Evolutionary conservation across 2,797 vertebrate species (phyloP), one percentile per base, ranked within the genome.

Genomic region (Myotis pilosus): DNA sequence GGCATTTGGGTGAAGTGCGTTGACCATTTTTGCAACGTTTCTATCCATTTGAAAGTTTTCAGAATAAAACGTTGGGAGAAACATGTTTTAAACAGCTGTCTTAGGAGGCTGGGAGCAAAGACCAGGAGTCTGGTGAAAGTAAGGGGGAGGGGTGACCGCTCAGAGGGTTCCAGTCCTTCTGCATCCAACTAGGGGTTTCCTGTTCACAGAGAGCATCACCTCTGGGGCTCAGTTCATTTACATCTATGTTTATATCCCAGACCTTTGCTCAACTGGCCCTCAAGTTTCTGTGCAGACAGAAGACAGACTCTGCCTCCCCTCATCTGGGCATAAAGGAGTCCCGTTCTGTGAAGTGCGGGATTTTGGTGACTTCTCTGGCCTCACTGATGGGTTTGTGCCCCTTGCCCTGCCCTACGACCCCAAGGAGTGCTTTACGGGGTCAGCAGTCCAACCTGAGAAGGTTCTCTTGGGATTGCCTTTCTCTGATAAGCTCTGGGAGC

Each of bases 391-490:
- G 16, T 44, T 19, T 49, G 60, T 17, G 60, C 62, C 30, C n/a
- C 62, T 2, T 9, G 6, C 22, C 25, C 44, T 15, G 17, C 2
- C 47, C 38, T 9, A 3, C 1, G 22, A 47, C 44, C 49, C 85
- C 8, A 20, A 28, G 23, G 17, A 49, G 66, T 7, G 1, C 6
- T 4, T 53, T 51, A 33, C 0, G 20, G 85, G 15, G 25, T 74
- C 55, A 20, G 28, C 4, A 55, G 68, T 44, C 36, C 22, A 16
- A n/a, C n/a, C 49, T 20, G 41, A 44, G n/a, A 19, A 15, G 1
- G 5, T 23, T 0, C 60, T 28, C 3, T 5, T 12, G 0, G 15
- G 55, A 6, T 11, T 2, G 13, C 30, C n/a, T 69, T 75, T 49
- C 55, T n/a, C 20, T 22, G 6, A 51, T 2, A 33, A 47, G 38